Percentiles rank a stretch among this genome's conserved stretches.
These are phyloP conservation scores for Procambarus virginalis DNA, from an alignment of 1,140 invertebrate species.

Conservation along the genomic window DNA sequence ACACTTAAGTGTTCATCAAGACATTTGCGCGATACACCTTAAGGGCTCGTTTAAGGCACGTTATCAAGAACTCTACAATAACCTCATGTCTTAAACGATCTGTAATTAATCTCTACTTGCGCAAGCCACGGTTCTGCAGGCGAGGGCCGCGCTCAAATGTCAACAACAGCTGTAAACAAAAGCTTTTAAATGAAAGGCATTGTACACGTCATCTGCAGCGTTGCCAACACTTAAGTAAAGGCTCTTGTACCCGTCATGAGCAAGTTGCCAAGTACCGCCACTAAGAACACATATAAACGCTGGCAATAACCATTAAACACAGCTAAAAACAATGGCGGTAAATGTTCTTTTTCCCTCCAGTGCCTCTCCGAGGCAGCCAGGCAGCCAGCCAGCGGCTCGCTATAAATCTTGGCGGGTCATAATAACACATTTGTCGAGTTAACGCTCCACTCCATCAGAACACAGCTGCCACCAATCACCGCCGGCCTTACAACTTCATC, in stretches of 20 bases:
- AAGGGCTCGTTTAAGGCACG: too few species aligned
- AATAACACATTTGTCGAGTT: constrained; percentile 60
- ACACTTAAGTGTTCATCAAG: too few species aligned
- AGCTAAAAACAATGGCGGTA: constrained; percentile 13
- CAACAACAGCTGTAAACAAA: too few species aligned
- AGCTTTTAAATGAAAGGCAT: too few species aligned
- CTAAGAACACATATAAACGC: constrained; percentile 8
- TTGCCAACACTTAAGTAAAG: background rate
- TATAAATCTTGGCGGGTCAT: constrained; percentile 58
- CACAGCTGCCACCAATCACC: constrained; percentile 62
- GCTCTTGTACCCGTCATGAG: background rate
- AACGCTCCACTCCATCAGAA: constrained; percentile 61
- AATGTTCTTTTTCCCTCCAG: constrained; percentile 21
- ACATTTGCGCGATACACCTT: too few species aligned
- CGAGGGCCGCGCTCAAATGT: too few species aligned
- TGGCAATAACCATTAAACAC: constrained; percentile 39
- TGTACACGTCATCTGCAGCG: background rate
- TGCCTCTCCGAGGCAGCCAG: background rate
- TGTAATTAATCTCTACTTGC: too few species aligned
- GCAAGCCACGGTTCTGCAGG: too few species aligned
- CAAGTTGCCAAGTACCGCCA: background rate
- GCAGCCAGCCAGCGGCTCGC: constrained; percentile 1
- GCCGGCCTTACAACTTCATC: constrained; percentile 57
- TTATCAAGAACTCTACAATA: too few species aligned
- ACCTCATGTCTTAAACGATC: too few species aligned